Base-by-base conservation (phyloP, 2,797 vertebrate species). In the Telmatherina bonti region DNA sequence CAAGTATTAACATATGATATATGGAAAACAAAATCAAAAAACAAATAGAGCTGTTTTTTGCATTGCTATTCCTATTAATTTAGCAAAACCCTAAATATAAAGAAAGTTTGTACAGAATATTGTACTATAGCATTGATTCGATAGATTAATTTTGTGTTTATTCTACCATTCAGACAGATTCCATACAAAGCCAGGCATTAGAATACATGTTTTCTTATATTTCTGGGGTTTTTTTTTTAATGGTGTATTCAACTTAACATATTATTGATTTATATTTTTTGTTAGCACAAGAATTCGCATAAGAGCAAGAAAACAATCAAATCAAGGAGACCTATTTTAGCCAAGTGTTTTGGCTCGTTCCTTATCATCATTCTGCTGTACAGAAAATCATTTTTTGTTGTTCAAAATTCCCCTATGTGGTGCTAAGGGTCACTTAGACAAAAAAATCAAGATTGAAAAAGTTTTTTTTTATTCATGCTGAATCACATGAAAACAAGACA, bases 21-120 rank as follows among this genome's bases (percentile, higher is more conserved):
- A n/a, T n/a, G n/a, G n/a, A n/a, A n/a, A n/a, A n/a, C n/a, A n/a
- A n/a, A n/a, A n/a, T n/a, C n/a, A 78, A 87, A 84, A 80, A 91
- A 41, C 13, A 13, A 15, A 41, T 15, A 15, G 15, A 3, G 16
- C 0, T 13, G 15, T 13, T 41, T 41, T 41, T 11, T 41, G 36
- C 16, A 16, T 43, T 20, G 0, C 18, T 43, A 20, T 43, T 43
- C 30, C 30, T 43, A 41, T 41, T 18, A 18, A 43, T 43, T 20
- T 43, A 43, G 15, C 0, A 41, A 2, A 43, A 43, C 41, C 20
- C 41, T 43, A 7, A 20, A 4, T 20, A 43, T 16, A 38, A 18
- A 43, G 7, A 43, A 43, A 20, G 18, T 18, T 18, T 13, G 5
- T 7, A 76, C 74, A 77, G 55, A 87, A 82, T 67, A 82, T 65